Base-by-base conservation (phyloP, 2,797 vertebrate genomes). In the Morus bassanus region DNA sequence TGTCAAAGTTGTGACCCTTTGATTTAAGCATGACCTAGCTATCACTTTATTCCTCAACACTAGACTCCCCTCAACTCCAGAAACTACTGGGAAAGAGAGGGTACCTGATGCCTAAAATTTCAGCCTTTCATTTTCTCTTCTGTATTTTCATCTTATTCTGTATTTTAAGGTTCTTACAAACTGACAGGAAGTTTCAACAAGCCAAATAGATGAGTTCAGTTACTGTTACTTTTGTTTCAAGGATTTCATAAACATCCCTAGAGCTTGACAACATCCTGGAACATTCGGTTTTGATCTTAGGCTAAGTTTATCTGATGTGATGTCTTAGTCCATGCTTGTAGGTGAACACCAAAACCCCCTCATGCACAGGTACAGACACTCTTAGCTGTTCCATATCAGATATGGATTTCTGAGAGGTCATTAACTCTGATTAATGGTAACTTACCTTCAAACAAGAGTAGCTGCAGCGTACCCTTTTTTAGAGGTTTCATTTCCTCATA, bases 61-160 rank as follows among this genome's bases (percentile, higher is more conserved):
- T 27, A 68, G 30, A 37, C 35, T 76, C 13, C 54, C 19, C 76
- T 63, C 67, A 54, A 0, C 59, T 85, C 63, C 67, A 79, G 51
- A 50, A 65, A 60, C 25, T 79, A n/a, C 7, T 30, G 50, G 30
- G 48, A 80, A 88, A 92, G 64, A 85, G 35, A 79, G 3, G 4
- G 3, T 69, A 45, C 10, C 37, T 9, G 22, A 59, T 60, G 21
- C n/a, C 35, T 85, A 51, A 45, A 63, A n/a, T 31, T 22, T 72
- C 50, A 81, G 24, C 31, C 53, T 83, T 92, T 82, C n/a, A 33
- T 51, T 91, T 96, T 87, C 86, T 82, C 10, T 69, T 88, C 28
- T 18, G 43, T 45, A 45, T 45, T 45, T 45, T 45, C 7, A 45
- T 45, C 43, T 45, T 16, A 11, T 59, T 79, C 31, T 31, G 10